These are phyloP conservation scores for Atrina japonica DNA, from an alignment of 2,888 invertebrate genomes.

Conservation along the genomic window DNA sequence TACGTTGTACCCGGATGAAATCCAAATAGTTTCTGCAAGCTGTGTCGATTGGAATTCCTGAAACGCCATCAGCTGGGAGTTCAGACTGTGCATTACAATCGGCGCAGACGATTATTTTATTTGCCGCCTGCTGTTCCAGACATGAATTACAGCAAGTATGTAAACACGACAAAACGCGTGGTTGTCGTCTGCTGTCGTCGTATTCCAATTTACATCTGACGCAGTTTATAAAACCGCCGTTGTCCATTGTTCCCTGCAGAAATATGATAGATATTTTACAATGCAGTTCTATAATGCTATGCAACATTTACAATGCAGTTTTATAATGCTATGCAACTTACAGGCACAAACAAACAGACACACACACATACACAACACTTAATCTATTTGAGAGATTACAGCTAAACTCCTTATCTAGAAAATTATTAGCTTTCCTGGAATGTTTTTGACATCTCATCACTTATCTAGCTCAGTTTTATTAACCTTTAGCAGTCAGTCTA, in stretches of 20 bases:
- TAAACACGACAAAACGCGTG: constrained; percentile 58
- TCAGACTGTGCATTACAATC: constrained; percentile 51
- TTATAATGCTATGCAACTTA: too few species aligned
- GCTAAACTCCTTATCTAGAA: too few species aligned
- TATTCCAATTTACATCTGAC: constrained; percentile 58
- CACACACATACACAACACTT: too few species aligned
- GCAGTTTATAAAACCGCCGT: constrained; percentile 55
- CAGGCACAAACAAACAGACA: too few species aligned
- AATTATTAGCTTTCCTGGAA: too few species aligned
- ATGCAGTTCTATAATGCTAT: too few species aligned
- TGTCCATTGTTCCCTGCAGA: constrained; percentile 41
- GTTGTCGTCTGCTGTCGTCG: constrained; percentile 57
- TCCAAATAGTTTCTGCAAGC: constrained; percentile 61
- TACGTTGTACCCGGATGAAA: constrained; percentile 56
- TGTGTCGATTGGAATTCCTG: constrained; percentile 51
- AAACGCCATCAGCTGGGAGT: constrained; percentile 38
- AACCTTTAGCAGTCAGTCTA: too few species aligned
- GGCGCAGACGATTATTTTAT: constrained; percentile 46
- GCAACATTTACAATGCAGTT: too few species aligned
- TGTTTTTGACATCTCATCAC: too few species aligned
- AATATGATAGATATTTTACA: too few species aligned
- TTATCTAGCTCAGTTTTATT: too few species aligned
- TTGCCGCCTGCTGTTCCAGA: constrained; percentile 45
- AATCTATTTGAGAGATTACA: too few species aligned
- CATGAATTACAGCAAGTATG: constrained; percentile 59